These are phyloP conservation scores for Rhinoptilus africanus DNA, from an alignment of 2,113 vertebrate genomes.

Conservation along the genomic window DNA sequence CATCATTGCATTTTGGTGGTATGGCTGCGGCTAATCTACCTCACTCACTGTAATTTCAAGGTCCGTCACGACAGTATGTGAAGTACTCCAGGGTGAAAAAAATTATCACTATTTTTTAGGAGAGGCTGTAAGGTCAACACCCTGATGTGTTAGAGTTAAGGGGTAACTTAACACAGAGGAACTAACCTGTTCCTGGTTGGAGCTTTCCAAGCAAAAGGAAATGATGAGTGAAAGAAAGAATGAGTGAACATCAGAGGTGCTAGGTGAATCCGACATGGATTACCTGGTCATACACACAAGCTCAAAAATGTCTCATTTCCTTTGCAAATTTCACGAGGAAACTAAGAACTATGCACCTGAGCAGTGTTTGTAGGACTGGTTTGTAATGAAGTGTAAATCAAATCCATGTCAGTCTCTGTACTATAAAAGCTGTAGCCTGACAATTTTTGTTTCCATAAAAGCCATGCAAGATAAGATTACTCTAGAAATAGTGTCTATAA, in stretches of 20 bases:
- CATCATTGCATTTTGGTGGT: neutral
- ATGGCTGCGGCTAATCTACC: neutral
- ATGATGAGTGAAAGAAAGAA: too few species aligned
- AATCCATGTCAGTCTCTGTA: neutral
- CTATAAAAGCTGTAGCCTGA: constrained; percentile 4
- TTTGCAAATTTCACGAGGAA: neutral
- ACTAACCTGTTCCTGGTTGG: neutral
- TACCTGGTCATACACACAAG: neutral
- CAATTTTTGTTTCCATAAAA: constrained; percentile 61
- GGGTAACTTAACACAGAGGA: neutral
- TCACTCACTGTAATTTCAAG: neutral
- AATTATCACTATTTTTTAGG: neutral
- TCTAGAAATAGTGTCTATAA: constrained; percentile 52
- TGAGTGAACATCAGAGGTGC: neutral
- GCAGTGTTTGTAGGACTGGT: neutral
- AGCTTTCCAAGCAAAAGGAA: neutral
- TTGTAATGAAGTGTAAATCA: constrained; percentile 23
- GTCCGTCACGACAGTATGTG: neutral
- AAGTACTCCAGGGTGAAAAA: neutral
- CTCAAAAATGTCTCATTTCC: neutral
- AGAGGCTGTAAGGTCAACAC: neutral
- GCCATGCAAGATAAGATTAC: constrained; percentile 42
- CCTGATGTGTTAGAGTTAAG: neutral
- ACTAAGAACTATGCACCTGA: neutral
- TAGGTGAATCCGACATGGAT: accelerated